Base-by-base conservation (phyloP, 2,797 vertebrate genomes). In the Hybognathus amarus region DNA sequence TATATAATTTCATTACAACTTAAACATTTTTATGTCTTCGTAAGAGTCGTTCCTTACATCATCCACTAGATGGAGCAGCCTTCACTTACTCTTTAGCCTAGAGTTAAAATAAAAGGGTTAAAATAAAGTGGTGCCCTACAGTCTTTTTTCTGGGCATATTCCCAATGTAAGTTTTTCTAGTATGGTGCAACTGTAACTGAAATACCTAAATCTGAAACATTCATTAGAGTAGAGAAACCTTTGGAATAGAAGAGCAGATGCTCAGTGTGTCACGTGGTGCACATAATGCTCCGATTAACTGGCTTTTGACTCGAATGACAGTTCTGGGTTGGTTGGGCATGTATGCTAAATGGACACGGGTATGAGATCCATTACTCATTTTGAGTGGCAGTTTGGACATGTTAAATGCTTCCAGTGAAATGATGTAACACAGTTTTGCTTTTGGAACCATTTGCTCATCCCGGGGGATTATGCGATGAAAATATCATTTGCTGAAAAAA, bases 331-430 rank as follows among this genome's bases (percentile, higher is more conserved):
- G 77, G 45, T 50, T 69, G 27, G 6, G 69, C 33, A 70, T 71
- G 69, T 36, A 82, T 54, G 75, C 52, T 79, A 85, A 82, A 80
- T 73, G 30, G 76, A 70, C 68, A 63, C 20, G 52, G 42, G 30
- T 54, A 77, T 85, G 27, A 82, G 69, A 83, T 82, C 64, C 79
- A 82, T 88, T 82, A 84, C 61, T 87, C 87, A 83, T 82, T 76
- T 75, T 84, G 87, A 84, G 22, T 82, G 82, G 52, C 84, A 77
- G 82, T 71, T 82, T 70, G 22, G 68, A 71, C 75, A 77, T 33
- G 74, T 74, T 79, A 84, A 87, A 79, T 47, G 75, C 70, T 84
- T 84, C 69, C 79, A 85, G 79, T 84, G 22, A 64, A 81, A 79
- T 68, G 71, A 84, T 33, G 71, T 70, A 87, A 70, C 64, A 17